Evolutionary conservation across 2,113 vertebrate species (phyloP), one percentile per base, ranked within the genome.

Genomic region (Cygnus buccinator): DNA sequence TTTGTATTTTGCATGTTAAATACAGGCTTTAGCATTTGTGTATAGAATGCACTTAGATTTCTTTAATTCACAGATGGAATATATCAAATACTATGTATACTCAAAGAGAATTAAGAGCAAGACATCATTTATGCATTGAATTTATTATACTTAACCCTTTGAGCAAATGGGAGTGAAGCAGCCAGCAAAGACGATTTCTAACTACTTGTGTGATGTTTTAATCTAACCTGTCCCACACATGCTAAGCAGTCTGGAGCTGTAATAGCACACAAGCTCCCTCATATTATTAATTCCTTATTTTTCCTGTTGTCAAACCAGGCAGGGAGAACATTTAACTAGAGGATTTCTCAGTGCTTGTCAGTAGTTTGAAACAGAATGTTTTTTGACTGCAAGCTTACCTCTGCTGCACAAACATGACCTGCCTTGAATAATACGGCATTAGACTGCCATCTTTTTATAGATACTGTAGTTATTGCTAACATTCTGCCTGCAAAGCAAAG

Each of bases 351-450:
- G 39, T 82, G 75, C 67, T 85, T 96, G 75, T 65, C 71, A 80
- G 25, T 59, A 80, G 13, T 95, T 87, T 68, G 44, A 88, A 95
- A 93, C 66, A 80, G 44, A 37, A 85, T 50, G 16, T 86, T 50
- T 90, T 96, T 94, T 20, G 10, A 94, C 67, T 93, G 75, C 39
- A 87, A 77, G 62, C 63, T 95, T 94, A 85, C 90, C 39, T 91
- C 66, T 93, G 68, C 41, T 93, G 44, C 12, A 12, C 79, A 97
- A 96, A 81, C 62, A 85, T 62, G 31, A 54, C 91, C 35, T 84
- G 13, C 70, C 28, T 76, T 94, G 97, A 93, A 93, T 82, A 80
- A 75, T 76, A 75, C 46, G 59, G 59, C 72, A 77, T 94, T 90
- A 89, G 65, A 91, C 37, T 95, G 66, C 63, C 65, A 66, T 97